Evolutionary conservation across 2,113 vertebrate genomes (phyloP), one percentile per base, ranked within the genome.

Genomic region (Hyla sarda): DNA sequence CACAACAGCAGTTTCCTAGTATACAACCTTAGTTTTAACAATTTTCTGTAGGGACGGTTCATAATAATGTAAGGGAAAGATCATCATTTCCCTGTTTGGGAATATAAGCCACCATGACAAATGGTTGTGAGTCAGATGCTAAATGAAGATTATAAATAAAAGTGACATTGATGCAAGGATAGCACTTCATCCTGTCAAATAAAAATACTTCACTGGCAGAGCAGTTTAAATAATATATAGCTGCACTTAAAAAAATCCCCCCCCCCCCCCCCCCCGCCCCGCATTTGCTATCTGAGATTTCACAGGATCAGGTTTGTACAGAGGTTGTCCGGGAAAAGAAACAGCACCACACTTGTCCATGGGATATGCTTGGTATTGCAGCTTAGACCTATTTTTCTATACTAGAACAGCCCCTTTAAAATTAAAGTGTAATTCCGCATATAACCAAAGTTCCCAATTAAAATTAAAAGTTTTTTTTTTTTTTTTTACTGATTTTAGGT

Each of bases 141-240:
- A 48, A 47, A 28, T 76, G 30, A 32, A 21, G 74, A 77, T 32
- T 50, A 54, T 30, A 52, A 52, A 77, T 77, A 32, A 25, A 25
- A 77, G 25, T 30, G 50, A 52, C 50, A 14, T 54, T 76, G 47
- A 76, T 52, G 73, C 47, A 52, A 5, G 28, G 48, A 77, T 32
- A 21, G 28, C 30, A 32, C 74, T 52, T 54, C 48, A 77, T 32
- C 67, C 67, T 32, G 67, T 41, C 67, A 37, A 71, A 77, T 77
- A 52, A 77, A 77, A 77, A 77, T 52, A 30, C 48, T 77, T 77
- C 32, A 52, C 48, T 54, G 9, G 25, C 47, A 5, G 73, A 32
- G 47, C 25, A 19, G 74, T 34, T 54, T 54, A 77, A 32, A 77
- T 77, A 54, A 77, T 77, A 32, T 77, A 71, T 71, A 41, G 67